Conservation (phyloP, 2,113 vertebrate species). For the Ibidorhyncha struthersii region DNA sequence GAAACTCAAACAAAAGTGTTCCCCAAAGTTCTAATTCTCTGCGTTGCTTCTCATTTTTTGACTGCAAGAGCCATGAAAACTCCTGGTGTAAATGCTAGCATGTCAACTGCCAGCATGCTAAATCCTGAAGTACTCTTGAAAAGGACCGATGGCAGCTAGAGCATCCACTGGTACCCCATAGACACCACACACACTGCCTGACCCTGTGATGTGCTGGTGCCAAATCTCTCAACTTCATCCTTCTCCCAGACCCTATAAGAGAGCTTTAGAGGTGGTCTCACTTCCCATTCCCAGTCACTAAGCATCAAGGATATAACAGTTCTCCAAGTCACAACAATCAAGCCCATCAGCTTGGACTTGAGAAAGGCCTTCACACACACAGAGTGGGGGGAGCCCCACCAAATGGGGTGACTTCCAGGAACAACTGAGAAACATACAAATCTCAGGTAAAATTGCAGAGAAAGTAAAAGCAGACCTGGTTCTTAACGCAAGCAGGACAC, state of each 20-base stretch:
- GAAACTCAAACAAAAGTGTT: not conserved
- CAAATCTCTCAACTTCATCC: not conserved
- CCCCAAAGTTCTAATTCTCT: not conserved
- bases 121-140: not conserved
- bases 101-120: not conserved
- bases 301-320: not conserved
- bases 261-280: not conserved
- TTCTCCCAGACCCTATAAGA: not conserved
- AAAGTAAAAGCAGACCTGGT: not conserved
- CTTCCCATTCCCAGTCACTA: rapidly evolving
- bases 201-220: rapidly evolving
- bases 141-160: not conserved
- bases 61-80: not conserved
- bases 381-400: not conserved
- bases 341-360: not conserved
- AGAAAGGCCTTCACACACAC: not conserved
- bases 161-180: rapidly evolving
- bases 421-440: not conserved
- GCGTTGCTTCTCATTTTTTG: not conserved
- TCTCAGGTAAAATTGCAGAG: not conserved
- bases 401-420: not conserved
- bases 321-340: not conserved
- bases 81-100: not conserved
- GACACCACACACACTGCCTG: not conserved
- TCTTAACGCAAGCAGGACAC: not conserved